A percentile compares a stretch with the other conserved stretches of the same genome.
These are phyloP conservation scores for Callimorpha dominula DNA, from an alignment of 2,888 invertebrate genomes.

Conservation along the genomic window DNA sequence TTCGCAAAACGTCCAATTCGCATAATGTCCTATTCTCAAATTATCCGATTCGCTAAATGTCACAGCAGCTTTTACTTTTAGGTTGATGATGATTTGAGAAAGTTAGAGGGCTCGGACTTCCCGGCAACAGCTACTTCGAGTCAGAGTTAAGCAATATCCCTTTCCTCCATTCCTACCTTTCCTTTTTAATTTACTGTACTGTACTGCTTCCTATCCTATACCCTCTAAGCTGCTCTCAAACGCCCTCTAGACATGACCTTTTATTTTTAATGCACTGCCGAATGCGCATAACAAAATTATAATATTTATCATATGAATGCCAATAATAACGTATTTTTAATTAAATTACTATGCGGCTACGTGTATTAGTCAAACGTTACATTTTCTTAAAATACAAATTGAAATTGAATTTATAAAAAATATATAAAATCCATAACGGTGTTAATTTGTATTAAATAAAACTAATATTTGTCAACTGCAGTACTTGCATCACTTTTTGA, in stretches of 20 bases:
- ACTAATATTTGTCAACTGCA: constrained; percentile 5
- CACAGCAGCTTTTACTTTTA: no score
- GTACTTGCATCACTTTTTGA: background rate
- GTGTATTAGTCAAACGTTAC: background rate
- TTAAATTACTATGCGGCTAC: background rate
- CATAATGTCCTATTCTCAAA: no score
- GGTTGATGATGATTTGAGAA: no score
- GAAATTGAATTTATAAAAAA: background rate
- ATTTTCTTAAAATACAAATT: background rate
- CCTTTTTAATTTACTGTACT: no score
- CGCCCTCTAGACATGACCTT: background rate
- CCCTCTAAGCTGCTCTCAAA: background rate
- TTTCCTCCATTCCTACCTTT: no score
- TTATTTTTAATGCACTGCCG: background rate
- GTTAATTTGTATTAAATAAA: background rate
- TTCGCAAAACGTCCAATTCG: no score
- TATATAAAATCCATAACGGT: constrained; percentile 15
- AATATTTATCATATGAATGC: no score
- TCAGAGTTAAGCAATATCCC: no score
- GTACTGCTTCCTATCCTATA: background rate
- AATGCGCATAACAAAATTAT: background rate
- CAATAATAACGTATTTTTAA: no score
- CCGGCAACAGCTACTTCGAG: no score
- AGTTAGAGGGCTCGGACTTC: no score
- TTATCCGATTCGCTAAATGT: no score